These are phyloP conservation scores for Sialis fuliginosa DNA, from an alignment of 2,888 invertebrate species.

Conservation along the genomic window DNA sequence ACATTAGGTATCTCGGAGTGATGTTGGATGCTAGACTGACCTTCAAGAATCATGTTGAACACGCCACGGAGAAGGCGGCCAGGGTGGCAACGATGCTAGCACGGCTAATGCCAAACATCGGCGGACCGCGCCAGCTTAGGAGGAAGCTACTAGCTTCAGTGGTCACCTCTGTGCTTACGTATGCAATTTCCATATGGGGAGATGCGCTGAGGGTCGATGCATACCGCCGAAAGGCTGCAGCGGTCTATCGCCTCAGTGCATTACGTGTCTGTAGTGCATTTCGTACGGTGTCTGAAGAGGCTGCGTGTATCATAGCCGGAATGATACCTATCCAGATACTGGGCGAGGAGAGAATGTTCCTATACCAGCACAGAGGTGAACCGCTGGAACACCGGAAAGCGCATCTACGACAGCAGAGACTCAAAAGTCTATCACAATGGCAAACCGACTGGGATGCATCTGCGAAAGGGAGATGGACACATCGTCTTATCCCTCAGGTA, in stretches of 20 bases:
- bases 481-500: too few relatives aligned
- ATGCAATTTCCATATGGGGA: conserved; percentile 10
- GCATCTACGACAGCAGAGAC: too few relatives aligned
- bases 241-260: conserved; percentile 7
- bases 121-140: conserved; percentile 9
- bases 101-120: not conserved
- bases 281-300: conserved; percentile 10
- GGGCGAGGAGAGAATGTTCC: not conserved
- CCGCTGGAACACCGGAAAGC: not conserved
- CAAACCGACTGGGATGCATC: conserved; percentile 6
- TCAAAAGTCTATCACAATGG: conserved; percentile 5
- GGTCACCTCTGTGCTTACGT: conserved; percentile 7
- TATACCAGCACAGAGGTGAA: not conserved
- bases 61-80: conserved; percentile 5
- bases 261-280: conserved; percentile 8
- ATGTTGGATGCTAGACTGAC: conserved; percentile 5
- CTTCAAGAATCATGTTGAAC: conserved; percentile 6
- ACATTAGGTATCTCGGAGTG: conserved; percentile 7
- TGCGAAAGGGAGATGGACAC: conserved; percentile 7
- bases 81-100: conserved; percentile 5
- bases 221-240: conserved; percentile 4
- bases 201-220: conserved; percentile 3
- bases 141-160: conserved; percentile 9
- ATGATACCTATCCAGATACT: conserved; percentile 7
- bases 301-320: conserved; percentile 8